Evolutionary conservation across 2,113 vertebrate genomes (phyloP), one percentile per base, ranked within the genome.

Genomic region (Fukomys damarensis): DNA sequence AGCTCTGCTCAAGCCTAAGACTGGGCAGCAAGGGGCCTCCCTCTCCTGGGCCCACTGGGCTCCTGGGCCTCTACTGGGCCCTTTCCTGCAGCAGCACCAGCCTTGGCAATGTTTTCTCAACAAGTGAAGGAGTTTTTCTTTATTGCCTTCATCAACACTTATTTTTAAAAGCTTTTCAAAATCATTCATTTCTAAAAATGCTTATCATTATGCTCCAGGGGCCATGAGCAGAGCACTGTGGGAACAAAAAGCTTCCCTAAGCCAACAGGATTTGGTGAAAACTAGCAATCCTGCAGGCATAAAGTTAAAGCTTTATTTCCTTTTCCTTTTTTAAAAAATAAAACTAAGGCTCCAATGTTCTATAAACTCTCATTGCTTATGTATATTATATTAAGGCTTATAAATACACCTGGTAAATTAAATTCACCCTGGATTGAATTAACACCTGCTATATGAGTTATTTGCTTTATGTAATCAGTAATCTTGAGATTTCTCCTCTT

Each of bases 381-480:
- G 93, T 77, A 96, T 76, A 96, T 97, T 98, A 92, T 94, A 97
- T 97, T 97, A 97, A 96, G 96, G 94, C 95, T 97, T 97, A 90
- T 8, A 98, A 97, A 97, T 97, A 97, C 82, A 98, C 86, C 93
- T 96, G 96, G 92, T 96, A 98, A 98, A 98, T 96, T 97, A 95
- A 93, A 96, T 96, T 97, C 88, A 65, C 17, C 95, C 97, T 95
- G 96, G 72, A 97, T 81, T 98, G 97, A 96, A 98, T 98, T 98
- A 97, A 98, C 95, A 98, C 94, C 96, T 95, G 97, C 96, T 96
- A 94, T 95, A 95, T 81, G 96, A 92, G 96, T 88, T 98, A 91
- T 97, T 98, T 98, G 97, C 95, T 98, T 97, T 97, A 68, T 74
- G 89, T 80, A 80, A 96, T 97, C 96, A 97, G 93, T 94, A 96